Percentiles rank a stretch among this genome's conserved stretches.
phyloP scores from a whole-genome alignment of 2,797 vertebrate genomes.

The Paguma larvata region DNA sequence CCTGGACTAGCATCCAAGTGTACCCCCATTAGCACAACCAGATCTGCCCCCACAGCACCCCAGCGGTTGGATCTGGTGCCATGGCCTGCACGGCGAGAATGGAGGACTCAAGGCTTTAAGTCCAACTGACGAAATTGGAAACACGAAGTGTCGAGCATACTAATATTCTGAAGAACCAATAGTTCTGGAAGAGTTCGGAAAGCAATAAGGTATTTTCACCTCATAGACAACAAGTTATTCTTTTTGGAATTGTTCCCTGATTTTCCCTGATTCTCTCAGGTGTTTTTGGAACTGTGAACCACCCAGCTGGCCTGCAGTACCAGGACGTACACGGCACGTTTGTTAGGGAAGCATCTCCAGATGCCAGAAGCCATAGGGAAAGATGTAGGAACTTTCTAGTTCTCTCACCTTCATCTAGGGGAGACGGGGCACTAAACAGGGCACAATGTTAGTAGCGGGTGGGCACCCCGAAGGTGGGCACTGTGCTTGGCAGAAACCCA shows the following conservation, averaged over 20 bases:
- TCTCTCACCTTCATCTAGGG: neutral
- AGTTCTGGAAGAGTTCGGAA: neutral
- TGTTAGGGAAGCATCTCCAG: neutral
- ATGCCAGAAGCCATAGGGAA: neutral
- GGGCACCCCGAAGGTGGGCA: too few relatives aligned
- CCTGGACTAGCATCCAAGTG: neutral
- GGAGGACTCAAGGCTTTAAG: neutral
- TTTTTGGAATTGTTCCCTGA: neutral
- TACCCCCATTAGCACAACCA: neutral
- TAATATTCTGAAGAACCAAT: neutral
- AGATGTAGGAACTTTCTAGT: neutral
- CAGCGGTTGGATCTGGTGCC: neutral
- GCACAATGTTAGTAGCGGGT: neutral
- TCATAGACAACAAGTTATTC: neutral
- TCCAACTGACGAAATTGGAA: neutral
- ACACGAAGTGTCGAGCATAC: neutral
- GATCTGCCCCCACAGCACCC: neutral
- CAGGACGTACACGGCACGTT: neutral
- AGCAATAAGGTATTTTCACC: neutral
- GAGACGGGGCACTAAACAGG: neutral
- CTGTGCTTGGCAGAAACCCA: neutral
- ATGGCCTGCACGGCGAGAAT: neutral
- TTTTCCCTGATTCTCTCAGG: neutral
- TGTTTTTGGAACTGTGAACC: neutral
- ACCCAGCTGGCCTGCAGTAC: neutral